Base-by-base conservation (phyloP, 2,888 invertebrate species). In the Oscheius sp. region DNA sequence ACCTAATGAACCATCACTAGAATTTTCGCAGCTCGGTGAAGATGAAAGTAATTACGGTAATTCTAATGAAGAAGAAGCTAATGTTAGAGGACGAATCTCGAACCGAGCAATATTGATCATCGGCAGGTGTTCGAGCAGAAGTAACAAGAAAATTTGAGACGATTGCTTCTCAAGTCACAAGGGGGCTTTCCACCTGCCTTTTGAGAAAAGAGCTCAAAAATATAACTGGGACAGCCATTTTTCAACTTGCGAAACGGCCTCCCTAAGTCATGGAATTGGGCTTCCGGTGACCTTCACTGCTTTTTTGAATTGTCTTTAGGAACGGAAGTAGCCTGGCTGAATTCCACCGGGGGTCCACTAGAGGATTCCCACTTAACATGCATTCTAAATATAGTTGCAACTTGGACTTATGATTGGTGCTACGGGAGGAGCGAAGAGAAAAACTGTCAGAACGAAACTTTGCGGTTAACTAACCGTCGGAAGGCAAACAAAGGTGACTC, bases 291-390 rank as follows among this genome's bases (percentile, higher is more conserved):
- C 55, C 55, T 55, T 55, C 25, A 5, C 25, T 48, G 37, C 37
- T 37, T 8, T 15, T 37, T 48, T 23, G 20, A 20, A 48, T 20
- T n/a, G 23, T 25, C 12, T 12, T 25, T 48, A 48, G 25, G 48
- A 48, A 48, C 48, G 48, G 48, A 48, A 48, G 48, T 48, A 12
- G 25, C n/a, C 29, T 27, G 29, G 15, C 52, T n/a, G 33, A 55
- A 55, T 55, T 55, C 55, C 55, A 55, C 37, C 20, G 55, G 55
- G 55, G 34, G 33, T 55, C 37, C 55, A 55, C 55, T 25, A 53
- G 37, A 34, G 33, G 34, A 55, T 55, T 20, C 34, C 33, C 55
- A 37, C 37, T 55, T 55, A 55, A 33, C 55, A 33, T 55, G 37
- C 34, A 33, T 55, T 34, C 33, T 33, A 55, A 55, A 55, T 3